phyloP scores from a whole-genome alignment of 2,888 invertebrate species.

The Congeria kusceri region DNA sequence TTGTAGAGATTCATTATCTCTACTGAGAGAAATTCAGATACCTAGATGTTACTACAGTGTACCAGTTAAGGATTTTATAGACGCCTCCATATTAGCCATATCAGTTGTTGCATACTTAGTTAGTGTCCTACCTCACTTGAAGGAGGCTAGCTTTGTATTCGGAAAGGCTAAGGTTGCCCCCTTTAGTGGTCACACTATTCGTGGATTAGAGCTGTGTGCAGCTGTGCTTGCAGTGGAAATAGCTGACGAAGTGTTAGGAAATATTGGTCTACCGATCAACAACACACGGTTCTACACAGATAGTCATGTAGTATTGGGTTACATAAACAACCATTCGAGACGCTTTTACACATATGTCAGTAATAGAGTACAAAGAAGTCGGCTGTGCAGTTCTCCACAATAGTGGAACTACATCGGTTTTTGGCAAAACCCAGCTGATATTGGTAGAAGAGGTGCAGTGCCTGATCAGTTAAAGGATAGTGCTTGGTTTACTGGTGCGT shows the following conservation, averaged over 20 bases:
- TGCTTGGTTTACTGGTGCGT: too few relatives aligned
- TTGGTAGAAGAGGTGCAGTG: slow-evolving; percentile 27
- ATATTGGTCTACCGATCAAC: slow-evolving; percentile 23
- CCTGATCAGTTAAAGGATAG: too few relatives aligned
- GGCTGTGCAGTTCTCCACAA: not conserved
- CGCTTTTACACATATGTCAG: slow-evolving; percentile 61
- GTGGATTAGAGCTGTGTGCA: slow-evolving; percentile 61
- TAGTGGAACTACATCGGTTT: slow-evolving; percentile 54
- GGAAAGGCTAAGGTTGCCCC: slow-evolving; percentile 64
- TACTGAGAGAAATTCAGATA: slow-evolving; percentile 17
- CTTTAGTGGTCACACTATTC: slow-evolving; percentile 41
- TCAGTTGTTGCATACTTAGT: slow-evolving; percentile 58
- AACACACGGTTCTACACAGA: slow-evolving; percentile 46
- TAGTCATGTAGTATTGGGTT: slow-evolving; percentile 56
- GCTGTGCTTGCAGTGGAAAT: slow-evolving; percentile 60
- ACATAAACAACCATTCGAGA: slow-evolving; percentile 42
- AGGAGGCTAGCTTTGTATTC: slow-evolving; percentile 43
- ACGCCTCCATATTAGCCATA: slow-evolving; percentile 64
- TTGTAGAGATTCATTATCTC: slow-evolving; percentile 45
- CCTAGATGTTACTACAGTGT: slow-evolving; percentile 31
- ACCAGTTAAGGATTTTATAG: slow-evolving; percentile 49
- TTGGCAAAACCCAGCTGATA: slow-evolving; percentile 49
- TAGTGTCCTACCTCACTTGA: not conserved
- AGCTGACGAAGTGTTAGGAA: slow-evolving; percentile 23
- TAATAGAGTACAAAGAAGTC: slow-evolving; percentile 44